A percentile compares a stretch with the other conserved stretches of the same genome.
phyloP scores from a whole-genome alignment of 2,888 invertebrate genomes.

The Strigamia maritima region DNA sequence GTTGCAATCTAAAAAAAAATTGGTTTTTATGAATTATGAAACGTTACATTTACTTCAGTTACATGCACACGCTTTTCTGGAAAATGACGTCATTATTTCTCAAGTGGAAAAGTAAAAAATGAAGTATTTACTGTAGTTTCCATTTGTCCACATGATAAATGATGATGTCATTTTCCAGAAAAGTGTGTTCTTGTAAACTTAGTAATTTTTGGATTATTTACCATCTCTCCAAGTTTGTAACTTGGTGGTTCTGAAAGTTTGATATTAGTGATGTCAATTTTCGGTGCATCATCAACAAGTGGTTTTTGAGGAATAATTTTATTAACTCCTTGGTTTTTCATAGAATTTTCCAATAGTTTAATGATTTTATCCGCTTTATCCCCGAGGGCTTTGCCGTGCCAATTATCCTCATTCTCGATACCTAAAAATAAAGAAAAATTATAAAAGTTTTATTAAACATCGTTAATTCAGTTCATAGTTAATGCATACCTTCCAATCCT shows the following conservation, averaged over 20 bases:
- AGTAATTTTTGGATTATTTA: slow-evolving; percentile 44
- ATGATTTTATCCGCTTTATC: slow-evolving; percentile 68
- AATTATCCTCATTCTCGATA: slow-evolving; percentile 89
- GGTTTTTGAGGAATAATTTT: slow-evolving; percentile 65
- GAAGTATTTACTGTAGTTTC: background rate
- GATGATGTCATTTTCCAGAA: too few species aligned
- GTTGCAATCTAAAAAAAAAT: slow-evolving; percentile 66
- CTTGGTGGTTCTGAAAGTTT: slow-evolving; percentile 73
- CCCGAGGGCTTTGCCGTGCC: slow-evolving; percentile 97
- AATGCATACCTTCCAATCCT: slow-evolving; percentile 53
- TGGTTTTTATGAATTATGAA: too few species aligned
- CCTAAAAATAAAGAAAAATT: slow-evolving; percentile 62
- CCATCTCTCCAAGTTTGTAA: slow-evolving; percentile 64
- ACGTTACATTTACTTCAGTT: too few species aligned
- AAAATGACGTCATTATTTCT: too few species aligned
- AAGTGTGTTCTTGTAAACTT: too few species aligned
- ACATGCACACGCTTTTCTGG: too few species aligned
- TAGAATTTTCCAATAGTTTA: slow-evolving; percentile 56
- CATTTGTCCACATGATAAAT: too few species aligned
- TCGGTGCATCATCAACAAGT: slow-evolving; percentile 64
- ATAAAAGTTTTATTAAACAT: too few species aligned
- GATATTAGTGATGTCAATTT: slow-evolving; percentile 69
- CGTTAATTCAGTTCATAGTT: background rate
- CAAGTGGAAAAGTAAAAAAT: background rate
- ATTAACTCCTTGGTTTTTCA: slow-evolving; percentile 66